A percentile compares a stretch with the other conserved stretches of the same genome.
These are phyloP conservation scores for Norana najaformis DNA, from an alignment of 2,888 invertebrate species.

Conservation along the genomic window DNA sequence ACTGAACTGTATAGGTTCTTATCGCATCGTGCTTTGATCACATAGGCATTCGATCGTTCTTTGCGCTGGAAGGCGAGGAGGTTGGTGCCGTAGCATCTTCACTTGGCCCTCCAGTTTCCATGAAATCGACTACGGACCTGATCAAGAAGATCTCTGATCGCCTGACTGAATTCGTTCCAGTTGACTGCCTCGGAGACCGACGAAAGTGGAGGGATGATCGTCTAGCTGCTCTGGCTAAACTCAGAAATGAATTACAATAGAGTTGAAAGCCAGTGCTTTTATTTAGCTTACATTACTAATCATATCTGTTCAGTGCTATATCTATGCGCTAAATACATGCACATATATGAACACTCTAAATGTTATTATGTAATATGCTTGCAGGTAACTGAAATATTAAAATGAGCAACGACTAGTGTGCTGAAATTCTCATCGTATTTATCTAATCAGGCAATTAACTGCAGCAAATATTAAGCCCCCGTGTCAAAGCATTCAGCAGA, in stretches of 20 bases:
- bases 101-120: constrained; percentile 2
- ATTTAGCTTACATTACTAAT: neutral
- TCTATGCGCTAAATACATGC: too few species aligned
- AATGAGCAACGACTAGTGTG: neutral
- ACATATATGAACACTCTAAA: neutral
- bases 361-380: neutral
- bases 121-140: neutral
- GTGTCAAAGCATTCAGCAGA: neutral
- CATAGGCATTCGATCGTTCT: constrained; percentile 18
- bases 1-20: neutral
- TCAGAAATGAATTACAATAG: neutral
- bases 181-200: neutral
- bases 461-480: neutral
- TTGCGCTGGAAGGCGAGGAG: neutral
- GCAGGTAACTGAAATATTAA: neutral
- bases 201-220: constrained; percentile 27
- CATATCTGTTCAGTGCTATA: neutral
- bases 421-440: too few species aligned
- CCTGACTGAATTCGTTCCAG: neutral
- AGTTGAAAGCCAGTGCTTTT: neutral
- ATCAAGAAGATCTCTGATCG: neutral
- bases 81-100: neutral
- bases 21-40: neutral
- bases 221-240: constrained; percentile 24
- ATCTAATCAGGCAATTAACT: neutral